Percentiles rank a stretch among this genome's conserved stretches.
These are phyloP conservation scores for Epinotia nisella DNA, from an alignment of 2,888 invertebrate species.

Conservation along the genomic window DNA sequence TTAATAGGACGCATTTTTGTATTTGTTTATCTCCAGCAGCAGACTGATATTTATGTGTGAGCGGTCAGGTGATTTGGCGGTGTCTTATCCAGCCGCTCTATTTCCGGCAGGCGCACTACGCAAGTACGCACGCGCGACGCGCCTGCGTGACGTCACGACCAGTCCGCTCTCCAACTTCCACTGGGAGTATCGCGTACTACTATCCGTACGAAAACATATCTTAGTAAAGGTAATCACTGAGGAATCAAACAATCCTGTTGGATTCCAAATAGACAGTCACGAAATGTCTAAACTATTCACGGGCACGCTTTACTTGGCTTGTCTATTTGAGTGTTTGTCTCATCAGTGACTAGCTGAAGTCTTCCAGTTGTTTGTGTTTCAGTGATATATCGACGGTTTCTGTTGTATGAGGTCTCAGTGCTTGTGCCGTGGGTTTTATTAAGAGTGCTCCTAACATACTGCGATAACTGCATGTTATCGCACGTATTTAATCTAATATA, in stretches of 20 bases:
- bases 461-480: slow-evolving; percentile 9
- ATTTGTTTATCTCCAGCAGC: slow-evolving; percentile 5
- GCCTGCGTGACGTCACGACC: slow-evolving; percentile 74
- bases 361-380: slow-evolving; percentile 5
- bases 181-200: slow-evolving; percentile 56
- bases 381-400: slow-evolving; percentile 15
- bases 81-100: slow-evolving; percentile 58
- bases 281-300: neutral
- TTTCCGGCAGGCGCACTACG: slow-evolving; percentile 59
- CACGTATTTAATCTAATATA: slow-evolving; percentile 21
- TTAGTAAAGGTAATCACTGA: slow-evolving; percentile 18
- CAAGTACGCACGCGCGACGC: slow-evolving; percentile 80
- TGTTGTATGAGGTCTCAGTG: slow-evolving; percentile 24
- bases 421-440: neutral
- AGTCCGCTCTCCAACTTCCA: slow-evolving; percentile 66
- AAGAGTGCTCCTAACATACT: neutral
- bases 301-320: neutral
- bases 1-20: neutral
- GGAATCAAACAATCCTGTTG: neutral
- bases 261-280: neutral
- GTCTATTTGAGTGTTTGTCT: slow-evolving; percentile 7
- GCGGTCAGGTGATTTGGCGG: slow-evolving; percentile 31
- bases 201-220: slow-evolving; percentile 17
- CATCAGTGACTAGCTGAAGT: neutral
- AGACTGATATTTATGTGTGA: neutral